Base-by-base conservation (phyloP, 2,113 vertebrate species). In the Morone saxatilis region DNA sequence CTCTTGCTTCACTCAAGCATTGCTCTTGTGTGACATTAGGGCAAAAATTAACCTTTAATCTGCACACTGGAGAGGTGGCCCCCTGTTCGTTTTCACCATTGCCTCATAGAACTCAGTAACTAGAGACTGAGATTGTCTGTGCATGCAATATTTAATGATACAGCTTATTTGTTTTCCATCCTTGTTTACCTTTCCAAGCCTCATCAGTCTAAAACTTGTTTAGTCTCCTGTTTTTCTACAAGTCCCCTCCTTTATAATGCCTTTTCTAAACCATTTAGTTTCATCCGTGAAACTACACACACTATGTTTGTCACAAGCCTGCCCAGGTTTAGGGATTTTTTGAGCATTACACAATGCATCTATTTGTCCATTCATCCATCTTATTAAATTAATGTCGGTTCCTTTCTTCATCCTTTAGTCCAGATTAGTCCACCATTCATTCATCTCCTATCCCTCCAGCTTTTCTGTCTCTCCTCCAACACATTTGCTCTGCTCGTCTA, bases 401-500 rank as follows among this genome's bases (percentile, higher is more conserved):
- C 80, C 70, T 63, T 71, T 86, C 80, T 80, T 77, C 73, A 41
- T 86, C 74, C 68, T 72, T 92, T 84, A 75, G 74, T 88, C 72
- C 84, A 88, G 78, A 89, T 89, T 86, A 88, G 75, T 83, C 72
- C 59, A 40, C 47, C 84, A 70, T 89, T 86, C 86, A 89, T 92
- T 91, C 85, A 88, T 88, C 87, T 90, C 83, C 68, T 54, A 81
- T 86, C 80, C 88, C 87, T 87, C 61, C 88, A 85, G 78, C 79
- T 86, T 88, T 74, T 90, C 92, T 73, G 77, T 80, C 84, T 90
- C 79, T 86, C 86, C 69, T 90, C 54, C 76, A 83, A 85, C 85
- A 87, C 88, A 83, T 91, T 93, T 87, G 75, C 89, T 86, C 78
- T 77, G 71, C 72, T 78, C 82, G 20, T 88, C 89, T 90, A 91